These are phyloP conservation scores for Ctenochaetus hawaiiensis DNA, from an alignment of 2,797 vertebrate species.

Conservation along the genomic window DNA sequence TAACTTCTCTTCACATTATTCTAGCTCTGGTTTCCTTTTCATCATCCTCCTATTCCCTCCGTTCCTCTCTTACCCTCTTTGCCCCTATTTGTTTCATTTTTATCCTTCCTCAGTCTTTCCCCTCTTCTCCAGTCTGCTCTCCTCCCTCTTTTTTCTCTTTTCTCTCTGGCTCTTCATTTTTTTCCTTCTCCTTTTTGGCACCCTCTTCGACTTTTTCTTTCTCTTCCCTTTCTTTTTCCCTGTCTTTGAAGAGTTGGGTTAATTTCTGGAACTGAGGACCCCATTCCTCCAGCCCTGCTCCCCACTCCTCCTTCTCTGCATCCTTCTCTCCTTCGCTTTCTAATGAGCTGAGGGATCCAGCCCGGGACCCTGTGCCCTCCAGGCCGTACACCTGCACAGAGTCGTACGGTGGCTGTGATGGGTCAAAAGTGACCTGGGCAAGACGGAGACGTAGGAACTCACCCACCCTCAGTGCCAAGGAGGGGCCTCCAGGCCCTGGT, in stretches of 20 bases:
- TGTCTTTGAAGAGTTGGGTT: conserved; percentile 90
- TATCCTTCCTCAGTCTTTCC: conserved; percentile 65
- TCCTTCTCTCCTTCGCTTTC: conserved; percentile 89
- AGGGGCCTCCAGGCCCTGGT: conserved; percentile 75
- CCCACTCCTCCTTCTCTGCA: conserved; percentile 86
- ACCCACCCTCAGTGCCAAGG: conserved; percentile 88
- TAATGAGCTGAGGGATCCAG: conserved; percentile 90
- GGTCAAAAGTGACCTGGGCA: conserved; percentile 91
- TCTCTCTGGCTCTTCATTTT: conserved; percentile 54
- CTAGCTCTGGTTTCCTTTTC: conserved; percentile 78
- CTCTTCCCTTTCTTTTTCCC: conserved; percentile 80
- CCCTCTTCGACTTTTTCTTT: conserved; percentile 62
- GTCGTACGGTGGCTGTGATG: conserved; percentile 91
- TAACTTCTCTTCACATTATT: conserved; percentile 83
- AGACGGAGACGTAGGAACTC: conserved; percentile 90
- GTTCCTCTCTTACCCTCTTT: conserved; percentile 60
- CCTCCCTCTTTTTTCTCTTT: conserved; percentile 61
- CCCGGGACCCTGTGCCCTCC: conserved; percentile 92
- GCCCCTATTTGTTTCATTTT: conserved; percentile 69
- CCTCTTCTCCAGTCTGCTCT: conserved; percentile 48
- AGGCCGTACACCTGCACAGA: conserved; percentile 94
- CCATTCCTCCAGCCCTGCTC: conserved; percentile 90
- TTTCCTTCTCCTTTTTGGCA: conserved; percentile 56
- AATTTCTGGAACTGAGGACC: conserved; percentile 91
- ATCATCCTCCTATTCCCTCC: conserved; percentile 68